Conservation (phyloP, 2,888 invertebrate species). For the Epinotia demarniana region DNA sequence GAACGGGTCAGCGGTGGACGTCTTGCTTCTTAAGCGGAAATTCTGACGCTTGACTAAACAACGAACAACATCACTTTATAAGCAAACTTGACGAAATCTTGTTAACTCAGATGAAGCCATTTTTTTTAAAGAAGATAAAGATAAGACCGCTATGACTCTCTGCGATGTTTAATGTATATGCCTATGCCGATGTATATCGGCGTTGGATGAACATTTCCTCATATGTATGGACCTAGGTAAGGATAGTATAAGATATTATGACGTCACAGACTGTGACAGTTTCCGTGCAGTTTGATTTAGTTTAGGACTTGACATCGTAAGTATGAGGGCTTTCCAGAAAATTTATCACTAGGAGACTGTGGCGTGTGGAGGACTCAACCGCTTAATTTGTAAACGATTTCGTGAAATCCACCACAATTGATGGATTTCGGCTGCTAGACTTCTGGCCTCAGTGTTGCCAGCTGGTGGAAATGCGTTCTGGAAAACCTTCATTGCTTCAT, state of each 20-base stretch:
- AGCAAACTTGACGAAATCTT: too few species aligned
- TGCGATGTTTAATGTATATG: neutral
- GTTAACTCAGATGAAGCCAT: too few species aligned
- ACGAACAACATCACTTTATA: too few species aligned
- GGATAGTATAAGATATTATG: slow-evolving; percentile 27
- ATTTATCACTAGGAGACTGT: neutral
- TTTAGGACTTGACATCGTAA: neutral
- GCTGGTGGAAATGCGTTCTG: neutral
- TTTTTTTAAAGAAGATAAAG: too few species aligned
- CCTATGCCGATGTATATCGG: neutral
- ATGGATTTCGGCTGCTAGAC: neutral
- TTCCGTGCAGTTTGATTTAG: slow-evolving; percentile 4
- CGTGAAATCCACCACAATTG: neutral
- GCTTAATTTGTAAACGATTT: too few species aligned
- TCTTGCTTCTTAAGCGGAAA: too few species aligned
- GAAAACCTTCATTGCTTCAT: neutral
- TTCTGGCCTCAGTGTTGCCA: neutral
- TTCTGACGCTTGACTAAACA: too few species aligned
- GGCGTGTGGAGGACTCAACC: neutral
- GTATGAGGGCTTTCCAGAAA: too few species aligned
- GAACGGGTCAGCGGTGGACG: too few species aligned
- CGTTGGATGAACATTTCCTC: slow-evolving; percentile 16
- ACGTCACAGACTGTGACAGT: neutral
- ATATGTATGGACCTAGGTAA: slow-evolving; percentile 26
- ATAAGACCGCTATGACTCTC: neutral